Percentiles rank a stretch among this genome's conserved stretches.
Conservation (phyloP, 1,140 invertebrate species). For the Meloidogyne hapla region DNA sequence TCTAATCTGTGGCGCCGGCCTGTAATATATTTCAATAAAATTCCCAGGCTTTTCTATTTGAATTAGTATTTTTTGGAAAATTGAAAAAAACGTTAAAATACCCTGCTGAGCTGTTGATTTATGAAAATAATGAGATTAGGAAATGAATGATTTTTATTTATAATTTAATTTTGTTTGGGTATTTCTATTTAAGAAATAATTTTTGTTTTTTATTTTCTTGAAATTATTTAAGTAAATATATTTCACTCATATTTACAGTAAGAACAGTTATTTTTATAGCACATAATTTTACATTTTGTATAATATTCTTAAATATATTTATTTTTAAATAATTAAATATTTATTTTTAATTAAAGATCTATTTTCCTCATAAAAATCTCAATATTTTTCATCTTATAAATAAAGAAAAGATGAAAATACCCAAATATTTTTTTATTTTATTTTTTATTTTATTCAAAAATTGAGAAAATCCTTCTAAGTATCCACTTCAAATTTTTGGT, state of each 20-base stretch:
- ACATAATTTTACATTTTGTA: too few species aligned
- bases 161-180: too few species aligned
- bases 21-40: background rate
- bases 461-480: background rate
- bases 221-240: too few species aligned
- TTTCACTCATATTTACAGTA: too few species aligned
- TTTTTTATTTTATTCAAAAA: background rate
- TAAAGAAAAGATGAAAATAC: background rate
- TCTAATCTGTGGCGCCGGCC: background rate
- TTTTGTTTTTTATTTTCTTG: background rate
- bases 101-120: background rate
- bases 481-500: background rate
- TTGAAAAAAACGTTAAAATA: slow-evolving; percentile 1
- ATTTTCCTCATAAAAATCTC: too few species aligned
- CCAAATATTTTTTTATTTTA: background rate
- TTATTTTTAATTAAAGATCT: too few species aligned
- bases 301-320: too few species aligned
- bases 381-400: background rate
- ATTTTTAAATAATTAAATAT: too few species aligned
- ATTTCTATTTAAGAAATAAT: background rate
- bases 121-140: background rate
- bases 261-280: too few species aligned
- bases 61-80: background rate
- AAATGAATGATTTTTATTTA: too few species aligned
- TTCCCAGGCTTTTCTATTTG: slow-evolving; percentile 2